Evolutionary conservation across 2,888 invertebrate genomes (phyloP), one percentile per base, ranked within the genome.

Genomic region (Therioaphis trifolii): DNA sequence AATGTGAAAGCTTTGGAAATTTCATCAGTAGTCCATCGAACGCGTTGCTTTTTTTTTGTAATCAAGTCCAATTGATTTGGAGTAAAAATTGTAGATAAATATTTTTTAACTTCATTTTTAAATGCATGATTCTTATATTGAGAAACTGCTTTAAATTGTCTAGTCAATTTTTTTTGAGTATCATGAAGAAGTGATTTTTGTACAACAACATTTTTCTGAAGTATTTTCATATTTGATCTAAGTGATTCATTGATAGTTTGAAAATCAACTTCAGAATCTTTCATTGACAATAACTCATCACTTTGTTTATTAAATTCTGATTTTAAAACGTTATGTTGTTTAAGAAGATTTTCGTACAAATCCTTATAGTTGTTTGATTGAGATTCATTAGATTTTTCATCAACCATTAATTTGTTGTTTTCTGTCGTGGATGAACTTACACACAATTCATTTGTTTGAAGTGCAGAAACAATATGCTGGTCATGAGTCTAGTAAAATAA

Each of bases 1-100:
- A 61, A 27, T 5, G 61, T 61, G 27, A 61, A 61, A 12, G 61
- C 61, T 61, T 61, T 61, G 7, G 27, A 61, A 27, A 61, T 61
- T 1, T 61, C 61, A 9, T 61, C 61, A 3, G 12, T 61, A 27
- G 27, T 2, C 61, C 61, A 61, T 14, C 27, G 24, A 24, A 61
- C 61, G 3, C 14, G 4, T 14, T 61, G 24, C 27, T 61, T 61
- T 12, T 61, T 61, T 52, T 52, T 52, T 15, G 14, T 52, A 12
- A 52, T 52, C 52, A 52, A 52, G 52, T 52, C 52, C 14, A 52
- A 12, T 27, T 61, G 61, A 27, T 61, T 61, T 61, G 3, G 24
- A 61, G 61, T 11, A 27, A 61, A 61, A 12, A 61, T 27, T 61
- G 61, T 12, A 3, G 61, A 61, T 12, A 61, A 12, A 24, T 27